phyloP scores from a whole-genome alignment of 2,113 vertebrate genomes.

The Pterocles orientalis region DNA sequence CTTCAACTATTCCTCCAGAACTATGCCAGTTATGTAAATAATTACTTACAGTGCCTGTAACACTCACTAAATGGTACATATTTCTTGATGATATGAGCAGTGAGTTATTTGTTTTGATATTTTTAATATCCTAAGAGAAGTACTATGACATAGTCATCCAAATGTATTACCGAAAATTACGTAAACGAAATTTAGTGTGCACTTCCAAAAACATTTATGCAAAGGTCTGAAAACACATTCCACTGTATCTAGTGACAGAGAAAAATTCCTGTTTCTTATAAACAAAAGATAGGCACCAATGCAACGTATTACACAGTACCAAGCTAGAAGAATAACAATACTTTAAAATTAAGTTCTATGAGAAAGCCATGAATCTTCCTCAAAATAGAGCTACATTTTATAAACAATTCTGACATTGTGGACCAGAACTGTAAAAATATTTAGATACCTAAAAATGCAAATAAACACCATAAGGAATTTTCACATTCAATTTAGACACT shows the following conservation, averaged over 20 bases:
- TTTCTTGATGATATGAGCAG: background rate
- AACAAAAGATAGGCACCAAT: background rate
- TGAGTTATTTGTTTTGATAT: background rate
- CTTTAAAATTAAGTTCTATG: background rate
- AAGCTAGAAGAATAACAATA: background rate
- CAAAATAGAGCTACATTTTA: background rate
- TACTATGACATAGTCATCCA: background rate
- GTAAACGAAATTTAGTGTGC: background rate
- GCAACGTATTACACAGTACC: background rate
- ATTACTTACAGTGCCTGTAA: slow-evolving; percentile 18
- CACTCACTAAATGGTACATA: background rate
- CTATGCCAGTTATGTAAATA: slow-evolving; percentile 62
- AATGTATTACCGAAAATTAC: background rate
- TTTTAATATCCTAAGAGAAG: background rate
- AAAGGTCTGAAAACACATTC: background rate
- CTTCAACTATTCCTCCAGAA: slow-evolving; percentile 28
- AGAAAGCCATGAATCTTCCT: background rate
- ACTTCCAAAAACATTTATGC: background rate
- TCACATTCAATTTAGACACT: background rate
- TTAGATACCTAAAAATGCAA: background rate
- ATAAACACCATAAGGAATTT: background rate
- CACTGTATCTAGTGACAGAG: background rate
- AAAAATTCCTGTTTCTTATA: background rate
- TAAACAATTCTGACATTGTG: background rate
- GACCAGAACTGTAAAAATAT: slow-evolving; percentile 12